Evolutionary conservation across 1,140 invertebrate genomes (phyloP).

Genomic region (Pteromalus puparum): DNA sequence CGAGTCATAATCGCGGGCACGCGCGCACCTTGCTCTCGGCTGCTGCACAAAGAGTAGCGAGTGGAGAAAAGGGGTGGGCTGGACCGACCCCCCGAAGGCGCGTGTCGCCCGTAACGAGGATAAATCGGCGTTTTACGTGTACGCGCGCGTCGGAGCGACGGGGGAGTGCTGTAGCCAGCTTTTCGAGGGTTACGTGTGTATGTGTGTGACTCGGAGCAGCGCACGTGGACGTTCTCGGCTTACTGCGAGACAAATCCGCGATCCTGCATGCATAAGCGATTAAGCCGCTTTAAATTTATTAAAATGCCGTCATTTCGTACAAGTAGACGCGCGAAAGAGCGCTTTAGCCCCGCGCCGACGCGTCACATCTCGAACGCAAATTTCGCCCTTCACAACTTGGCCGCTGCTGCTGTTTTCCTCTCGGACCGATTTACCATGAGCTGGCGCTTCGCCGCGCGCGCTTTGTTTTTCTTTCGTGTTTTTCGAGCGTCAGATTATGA

Average conservation of each 20-base stretch:
- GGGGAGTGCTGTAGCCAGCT: constrained; percentile 17
- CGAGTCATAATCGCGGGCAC: constrained; percentile 30
- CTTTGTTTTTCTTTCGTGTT: not conserved
- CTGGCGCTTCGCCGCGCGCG: not conserved
- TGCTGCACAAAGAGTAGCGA: constrained; percentile 47
- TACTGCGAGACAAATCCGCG: constrained; percentile 74
- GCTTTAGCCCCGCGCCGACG: not conserved
- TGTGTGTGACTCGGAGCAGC: constrained; percentile 52
- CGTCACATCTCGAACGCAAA: not conserved
- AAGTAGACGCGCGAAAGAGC: not conserved
- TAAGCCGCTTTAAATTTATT: constrained; percentile 75
- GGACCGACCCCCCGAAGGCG: constrained; percentile 2
- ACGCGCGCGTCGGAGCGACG: not conserved
- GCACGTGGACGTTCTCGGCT: constrained; percentile 75
- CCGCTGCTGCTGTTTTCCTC: not conserved
- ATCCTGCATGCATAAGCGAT: constrained; percentile 76
- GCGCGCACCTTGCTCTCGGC: constrained; percentile 37
- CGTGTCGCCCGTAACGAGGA: constrained; percentile 42
- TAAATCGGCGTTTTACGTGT: constrained; percentile 13
- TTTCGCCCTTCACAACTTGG: not conserved
- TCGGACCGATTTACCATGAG: constrained; percentile 2
- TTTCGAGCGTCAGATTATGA: not conserved
- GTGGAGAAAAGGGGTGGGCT: constrained; percentile 39
- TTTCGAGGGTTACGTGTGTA: constrained; percentile 30
- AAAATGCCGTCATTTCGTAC: constrained; percentile 71